These are phyloP conservation scores for Plagiodera versicolora DNA, from an alignment of 2,888 invertebrate genomes.

Conservation along the genomic window DNA sequence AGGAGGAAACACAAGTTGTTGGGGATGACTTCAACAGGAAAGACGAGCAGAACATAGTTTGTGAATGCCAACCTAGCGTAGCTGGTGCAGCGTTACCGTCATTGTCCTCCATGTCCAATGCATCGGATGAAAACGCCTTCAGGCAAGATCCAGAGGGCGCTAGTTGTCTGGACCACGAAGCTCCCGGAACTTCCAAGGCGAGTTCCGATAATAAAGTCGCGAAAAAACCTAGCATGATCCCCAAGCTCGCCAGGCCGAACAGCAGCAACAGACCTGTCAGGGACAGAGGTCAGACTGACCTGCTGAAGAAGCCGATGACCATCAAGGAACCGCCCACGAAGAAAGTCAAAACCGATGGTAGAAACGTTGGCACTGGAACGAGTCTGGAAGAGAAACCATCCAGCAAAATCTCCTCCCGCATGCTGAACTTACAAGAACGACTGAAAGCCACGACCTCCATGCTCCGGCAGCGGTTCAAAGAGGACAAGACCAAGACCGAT, in stretches of 20 bases:
- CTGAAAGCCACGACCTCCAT: constrained; percentile 25
- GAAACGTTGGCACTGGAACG: neutral
- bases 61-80: constrained; percentile 40
- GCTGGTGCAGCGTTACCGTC: constrained; percentile 41
- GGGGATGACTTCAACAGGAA: constrained; percentile 33
- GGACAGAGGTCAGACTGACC: constrained; percentile 1
- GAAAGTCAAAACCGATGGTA: neutral
- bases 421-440: constrained; percentile 24
- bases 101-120: neutral
- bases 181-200: neutral
- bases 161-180: neutral
- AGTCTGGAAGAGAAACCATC: neutral
- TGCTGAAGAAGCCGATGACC: neutral
- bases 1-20: constrained; percentile 25
- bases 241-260: constrained; percentile 11
- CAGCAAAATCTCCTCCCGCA: constrained; percentile 20
- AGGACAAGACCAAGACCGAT: constrained; percentile 8
- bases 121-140: neutral
- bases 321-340: neutral
- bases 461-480: constrained; percentile 24
- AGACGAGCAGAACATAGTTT: constrained; percentile 29
- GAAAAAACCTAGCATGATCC: constrained; percentile 23
- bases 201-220: neutral
- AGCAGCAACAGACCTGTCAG: neutral
- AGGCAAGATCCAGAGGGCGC: neutral